Percentiles rank a stretch among this genome's conserved stretches.
phyloP scores from a whole-genome alignment of 2,888 invertebrate genomes.

The Rhamphomyia laevipes region DNA sequence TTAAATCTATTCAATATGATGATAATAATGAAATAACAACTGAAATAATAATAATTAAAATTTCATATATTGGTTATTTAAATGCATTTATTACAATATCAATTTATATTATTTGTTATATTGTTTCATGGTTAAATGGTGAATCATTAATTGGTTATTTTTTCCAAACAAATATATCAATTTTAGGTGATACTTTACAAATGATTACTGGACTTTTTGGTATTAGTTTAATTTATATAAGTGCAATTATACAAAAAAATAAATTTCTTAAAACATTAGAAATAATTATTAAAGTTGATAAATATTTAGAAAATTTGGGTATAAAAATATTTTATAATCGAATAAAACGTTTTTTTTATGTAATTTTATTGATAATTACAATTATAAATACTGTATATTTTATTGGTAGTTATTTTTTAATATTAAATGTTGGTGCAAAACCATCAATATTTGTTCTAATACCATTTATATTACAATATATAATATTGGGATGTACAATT shows the following conservation, averaged over 20 bases:
- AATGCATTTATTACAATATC: constrained; percentile 25
- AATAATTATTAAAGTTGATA: constrained; percentile 26
- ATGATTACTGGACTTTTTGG: constrained; percentile 29
- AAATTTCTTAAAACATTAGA: constrained; percentile 25
- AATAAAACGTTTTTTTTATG: constrained; percentile 28
- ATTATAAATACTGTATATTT: constrained; percentile 28
- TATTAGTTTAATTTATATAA: constrained; percentile 27
- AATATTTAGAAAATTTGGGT: constrained; percentile 28
- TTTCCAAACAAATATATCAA: constrained; percentile 30
- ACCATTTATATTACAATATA: constrained; percentile 31
- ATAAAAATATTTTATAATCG: constrained; percentile 29
- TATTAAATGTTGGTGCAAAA: constrained; percentile 25
- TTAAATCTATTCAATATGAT: no score
- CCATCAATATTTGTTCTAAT: constrained; percentile 30
- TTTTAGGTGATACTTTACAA: constrained; percentile 30
- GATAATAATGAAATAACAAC: constrained; percentile 23
- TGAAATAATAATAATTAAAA: constrained; percentile 19
- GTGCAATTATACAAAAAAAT: constrained; percentile 25
- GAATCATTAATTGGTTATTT: constrained; percentile 33
- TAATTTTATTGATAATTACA: constrained; percentile 25
- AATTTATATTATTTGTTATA: constrained; percentile 25
- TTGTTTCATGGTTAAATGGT: constrained; percentile 23
- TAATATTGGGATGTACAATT: constrained; percentile 31
- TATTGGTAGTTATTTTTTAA: constrained; percentile 27
- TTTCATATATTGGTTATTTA: constrained; percentile 26